Conservation (phyloP, 92 coral and sea anemone genomes). For the Umimayanthus kanabou region DNA sequence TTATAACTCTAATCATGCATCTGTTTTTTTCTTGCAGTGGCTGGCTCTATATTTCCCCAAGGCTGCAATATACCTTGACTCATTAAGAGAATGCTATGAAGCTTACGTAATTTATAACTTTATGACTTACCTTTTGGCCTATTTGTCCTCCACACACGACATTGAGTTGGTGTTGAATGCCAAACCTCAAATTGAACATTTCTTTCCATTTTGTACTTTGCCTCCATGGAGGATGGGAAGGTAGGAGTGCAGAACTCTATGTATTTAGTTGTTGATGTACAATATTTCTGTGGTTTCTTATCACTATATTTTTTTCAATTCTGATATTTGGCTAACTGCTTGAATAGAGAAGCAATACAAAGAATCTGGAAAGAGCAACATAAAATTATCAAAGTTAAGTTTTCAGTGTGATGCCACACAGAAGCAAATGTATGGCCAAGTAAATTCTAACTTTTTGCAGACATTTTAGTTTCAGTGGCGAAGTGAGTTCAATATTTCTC, state of each 20-base stretch:
- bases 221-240: slow-evolving; percentile 84
- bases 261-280: too few species aligned
- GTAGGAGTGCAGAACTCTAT: slow-evolving; percentile 48
- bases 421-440: too few species aligned
- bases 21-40: slow-evolving; percentile 66
- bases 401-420: too few species aligned
- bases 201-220: slow-evolving; percentile 81
- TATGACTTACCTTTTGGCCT: slow-evolving; percentile 80
- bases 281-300: not conserved
- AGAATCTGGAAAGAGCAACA: too few species aligned
- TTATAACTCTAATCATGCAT: not conserved
- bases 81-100: slow-evolving; percentile 91
- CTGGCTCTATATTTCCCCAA: slow-evolving; percentile 90
- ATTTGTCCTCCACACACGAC: slow-evolving; percentile 69
- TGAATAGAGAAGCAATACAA: too few species aligned
- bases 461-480: too few species aligned
- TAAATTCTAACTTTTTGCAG: too few species aligned
- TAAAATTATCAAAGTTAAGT: too few species aligned
- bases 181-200: slow-evolving; percentile 78
- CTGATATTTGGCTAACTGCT: too few species aligned
- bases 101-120: slow-evolving; percentile 89
- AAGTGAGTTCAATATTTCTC: too few species aligned
- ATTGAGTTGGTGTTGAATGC: slow-evolving; percentile 60
- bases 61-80: slow-evolving; percentile 89
- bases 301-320: too few species aligned